Percentiles rank a stretch among this genome's conserved stretches.
phyloP scores from a whole-genome alignment of 1,140 invertebrate species.

The Diorhabda carinulata region DNA sequence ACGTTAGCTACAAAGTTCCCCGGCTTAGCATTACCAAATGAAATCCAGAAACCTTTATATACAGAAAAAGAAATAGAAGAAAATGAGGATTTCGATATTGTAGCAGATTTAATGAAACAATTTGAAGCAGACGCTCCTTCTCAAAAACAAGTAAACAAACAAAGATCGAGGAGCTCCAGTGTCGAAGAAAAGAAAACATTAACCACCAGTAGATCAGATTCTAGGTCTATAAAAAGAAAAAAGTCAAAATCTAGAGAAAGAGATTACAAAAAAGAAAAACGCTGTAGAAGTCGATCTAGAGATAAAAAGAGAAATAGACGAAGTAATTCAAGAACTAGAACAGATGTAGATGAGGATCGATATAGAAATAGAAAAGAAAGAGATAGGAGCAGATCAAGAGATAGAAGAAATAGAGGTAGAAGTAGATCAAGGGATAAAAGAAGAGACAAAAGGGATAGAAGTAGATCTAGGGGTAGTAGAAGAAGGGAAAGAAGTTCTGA shows the following conservation, averaged over 20 bases:
- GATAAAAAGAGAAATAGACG: conserved; percentile 26
- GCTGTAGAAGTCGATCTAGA: conserved; percentile 13
- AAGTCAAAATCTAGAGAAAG: conserved; percentile 46
- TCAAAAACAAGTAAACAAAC: conserved; percentile 16
- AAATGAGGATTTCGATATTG: conserved; percentile 55
- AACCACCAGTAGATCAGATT: conserved; percentile 25
- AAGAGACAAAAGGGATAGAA: conserved; percentile 43
- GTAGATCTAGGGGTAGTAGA: conserved; percentile 40
- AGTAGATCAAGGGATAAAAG: conserved; percentile 25
- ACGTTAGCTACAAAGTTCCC: conserved; percentile 77
- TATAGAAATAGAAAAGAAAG: conserved; percentile 37
- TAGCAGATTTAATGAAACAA: conserved; percentile 82
- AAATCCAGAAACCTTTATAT: conserved; percentile 54
- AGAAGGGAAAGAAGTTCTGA: conserved; percentile 41
- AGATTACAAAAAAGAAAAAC: conserved; percentile 40
- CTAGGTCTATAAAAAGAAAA: conserved; percentile 36
- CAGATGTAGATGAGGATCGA: conserved; percentile 38
- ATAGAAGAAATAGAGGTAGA: conserved; percentile 44
- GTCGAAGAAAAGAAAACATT: conserved; percentile 25
- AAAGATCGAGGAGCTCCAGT: conserved; percentile 17
- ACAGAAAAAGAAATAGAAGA: conserved; percentile 33
- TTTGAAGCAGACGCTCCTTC: conserved; percentile 82
- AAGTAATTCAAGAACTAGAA: conserved; percentile 19
- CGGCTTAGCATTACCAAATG: conserved; percentile 85
- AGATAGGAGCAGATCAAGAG: conserved; percentile 42